phyloP scores from a whole-genome alignment of 92 coral and sea anemone genomes.

The Epizoanthus rinbou region DNA sequence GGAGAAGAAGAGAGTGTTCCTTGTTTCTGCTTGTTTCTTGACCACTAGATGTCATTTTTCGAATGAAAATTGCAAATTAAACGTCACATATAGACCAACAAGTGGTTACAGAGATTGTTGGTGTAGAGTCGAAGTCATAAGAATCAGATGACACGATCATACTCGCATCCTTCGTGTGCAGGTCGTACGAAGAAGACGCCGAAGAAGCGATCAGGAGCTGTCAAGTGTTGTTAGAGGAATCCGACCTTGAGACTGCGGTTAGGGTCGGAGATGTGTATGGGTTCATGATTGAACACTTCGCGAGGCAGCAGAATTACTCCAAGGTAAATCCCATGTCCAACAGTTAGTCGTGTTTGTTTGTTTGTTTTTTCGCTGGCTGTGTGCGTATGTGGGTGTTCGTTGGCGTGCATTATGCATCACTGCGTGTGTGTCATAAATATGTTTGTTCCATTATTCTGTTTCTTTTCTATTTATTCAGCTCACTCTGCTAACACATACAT shows the following conservation, averaged over 20 bases:
- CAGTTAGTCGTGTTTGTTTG: neutral
- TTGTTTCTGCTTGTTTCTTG: no score
- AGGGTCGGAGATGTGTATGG: conserved; percentile 99
- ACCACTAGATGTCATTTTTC: no score
- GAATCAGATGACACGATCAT: no score
- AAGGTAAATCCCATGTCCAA: conserved; percentile 58
- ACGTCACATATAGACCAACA: no score
- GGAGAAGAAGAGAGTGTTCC: no score
- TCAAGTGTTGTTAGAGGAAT: conserved; percentile 89
- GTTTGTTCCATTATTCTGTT: neutral
- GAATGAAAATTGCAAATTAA: no score
- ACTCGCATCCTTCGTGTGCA: conserved; percentile 8
- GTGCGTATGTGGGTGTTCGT: no score
- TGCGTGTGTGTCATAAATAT: neutral
- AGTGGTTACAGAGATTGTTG: no score
- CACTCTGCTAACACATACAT: no score
- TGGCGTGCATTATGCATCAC: no score
- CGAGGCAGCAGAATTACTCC: conserved; percentile 84
- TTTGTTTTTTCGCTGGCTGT: neutral
- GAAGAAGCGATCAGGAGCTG: conserved; percentile 92
- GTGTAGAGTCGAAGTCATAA: no score
- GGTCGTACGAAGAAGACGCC: conserved; percentile 91
- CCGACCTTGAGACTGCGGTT: conserved; percentile 97
- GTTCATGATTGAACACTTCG: conserved; percentile 90
- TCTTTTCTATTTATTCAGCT: no score